phyloP scores from a whole-genome alignment of 1,140 invertebrate species.

The Myzus persicae region DNA sequence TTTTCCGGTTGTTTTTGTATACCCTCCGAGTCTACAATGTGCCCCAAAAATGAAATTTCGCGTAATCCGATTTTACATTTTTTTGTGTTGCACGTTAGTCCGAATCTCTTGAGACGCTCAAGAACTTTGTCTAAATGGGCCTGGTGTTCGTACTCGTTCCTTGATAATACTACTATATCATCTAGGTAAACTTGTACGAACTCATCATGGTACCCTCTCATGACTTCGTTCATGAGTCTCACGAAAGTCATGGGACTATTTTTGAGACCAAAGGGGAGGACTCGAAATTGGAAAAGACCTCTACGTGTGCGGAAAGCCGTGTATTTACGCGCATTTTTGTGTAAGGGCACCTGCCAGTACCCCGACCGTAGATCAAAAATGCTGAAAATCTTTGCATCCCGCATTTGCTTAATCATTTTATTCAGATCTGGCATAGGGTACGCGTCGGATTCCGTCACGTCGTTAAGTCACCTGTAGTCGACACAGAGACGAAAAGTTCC shows the following conservation, averaged over 20 bases:
- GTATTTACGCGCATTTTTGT: slow-evolving; percentile 63
- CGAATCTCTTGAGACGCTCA: slow-evolving; percentile 7
- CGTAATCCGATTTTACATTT: slow-evolving; percentile 63
- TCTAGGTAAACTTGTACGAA: slow-evolving; percentile 39
- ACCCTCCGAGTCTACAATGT: slow-evolving; percentile 55
- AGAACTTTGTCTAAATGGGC: slow-evolving; percentile 18
- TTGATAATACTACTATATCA: slow-evolving; percentile 25
- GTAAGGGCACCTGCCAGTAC: slow-evolving; percentile 56
- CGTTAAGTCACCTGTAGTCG: slow-evolving; percentile 65
- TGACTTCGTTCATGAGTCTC: slow-evolving; percentile 63
- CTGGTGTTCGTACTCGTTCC: background rate
- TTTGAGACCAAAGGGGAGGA: too few species aligned
- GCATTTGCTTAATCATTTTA: too few species aligned
- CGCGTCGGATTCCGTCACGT: too few species aligned
- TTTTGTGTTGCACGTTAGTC: slow-evolving; percentile 55
- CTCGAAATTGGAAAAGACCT: slow-evolving; percentile 64
- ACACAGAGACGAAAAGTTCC: slow-evolving; percentile 64
- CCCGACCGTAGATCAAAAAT: background rate
- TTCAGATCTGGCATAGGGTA: background rate
- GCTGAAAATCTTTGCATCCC: background rate
- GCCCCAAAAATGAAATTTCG: slow-evolving; percentile 64
- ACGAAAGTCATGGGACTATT: too few species aligned
- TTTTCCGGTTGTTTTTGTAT: slow-evolving; percentile 36
- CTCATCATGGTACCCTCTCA: background rate
- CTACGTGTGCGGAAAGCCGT: slow-evolving; percentile 66